Conservation (phyloP, 1,140 invertebrate species). For the Hylaeus anthracinus region DNA sequence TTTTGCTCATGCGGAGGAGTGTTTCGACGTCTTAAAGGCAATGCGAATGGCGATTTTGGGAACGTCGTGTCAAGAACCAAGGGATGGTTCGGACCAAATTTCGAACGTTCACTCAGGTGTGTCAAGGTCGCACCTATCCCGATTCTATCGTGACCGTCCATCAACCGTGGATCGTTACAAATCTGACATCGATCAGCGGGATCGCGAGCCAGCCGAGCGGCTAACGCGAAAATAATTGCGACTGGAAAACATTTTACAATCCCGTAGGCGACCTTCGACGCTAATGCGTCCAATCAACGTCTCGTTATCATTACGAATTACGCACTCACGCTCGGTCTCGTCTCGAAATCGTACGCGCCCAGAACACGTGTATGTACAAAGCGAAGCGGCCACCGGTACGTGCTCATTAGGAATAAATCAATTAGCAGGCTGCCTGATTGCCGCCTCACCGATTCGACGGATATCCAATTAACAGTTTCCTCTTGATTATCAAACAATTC, state of each 20-base stretch:
- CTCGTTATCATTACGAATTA: slow-evolving; percentile 56
- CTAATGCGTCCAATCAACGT: slow-evolving; percentile 38
- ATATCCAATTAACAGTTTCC: slow-evolving; percentile 51
- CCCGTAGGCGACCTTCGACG: neutral
- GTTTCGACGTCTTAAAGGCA: no score
- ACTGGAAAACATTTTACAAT: slow-evolving; percentile 1
- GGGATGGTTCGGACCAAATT: no score
- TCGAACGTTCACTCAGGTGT: no score
- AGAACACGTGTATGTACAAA: slow-evolving; percentile 35
- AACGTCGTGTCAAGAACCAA: no score
- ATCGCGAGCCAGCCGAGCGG: no score
- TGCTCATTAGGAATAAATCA: slow-evolving; percentile 65
- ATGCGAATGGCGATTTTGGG: no score
- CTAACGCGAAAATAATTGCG: neutral
- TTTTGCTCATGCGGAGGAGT: no score
- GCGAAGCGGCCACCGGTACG: slow-evolving; percentile 32
- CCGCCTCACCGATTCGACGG: slow-evolving; percentile 49
- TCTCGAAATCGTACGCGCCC: slow-evolving; percentile 31
- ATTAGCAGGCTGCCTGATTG: slow-evolving; percentile 59
- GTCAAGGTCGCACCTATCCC: no score
- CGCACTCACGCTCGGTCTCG: neutral
- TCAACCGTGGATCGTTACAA: neutral
- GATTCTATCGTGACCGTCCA: no score
- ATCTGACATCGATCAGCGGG: neutral
- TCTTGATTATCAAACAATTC: slow-evolving; percentile 52